These are phyloP conservation scores for Bugulina stolonifera DNA, from an alignment of 2,888 invertebrate species.

Conservation along the genomic window DNA sequence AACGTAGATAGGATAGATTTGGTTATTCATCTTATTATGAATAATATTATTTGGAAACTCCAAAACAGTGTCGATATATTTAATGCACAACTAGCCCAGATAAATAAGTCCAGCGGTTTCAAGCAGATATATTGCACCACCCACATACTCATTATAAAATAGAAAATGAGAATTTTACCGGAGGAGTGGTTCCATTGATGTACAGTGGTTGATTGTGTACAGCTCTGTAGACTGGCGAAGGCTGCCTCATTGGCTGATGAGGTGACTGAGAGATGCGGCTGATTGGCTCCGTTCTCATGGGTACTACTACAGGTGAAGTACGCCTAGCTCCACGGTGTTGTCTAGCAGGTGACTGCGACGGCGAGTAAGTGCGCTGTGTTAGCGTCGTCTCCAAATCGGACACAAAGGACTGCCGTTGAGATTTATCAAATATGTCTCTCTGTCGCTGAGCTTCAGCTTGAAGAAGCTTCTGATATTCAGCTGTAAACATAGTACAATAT, in stretches of 20 bases:
- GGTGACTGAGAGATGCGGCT: constrained; percentile 11
- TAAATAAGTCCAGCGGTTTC: no score
- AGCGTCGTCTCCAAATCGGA: constrained; percentile 3
- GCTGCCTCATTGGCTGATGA: constrained; percentile 22
- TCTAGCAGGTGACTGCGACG: neutral
- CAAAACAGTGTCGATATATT: no score
- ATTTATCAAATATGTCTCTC: neutral
- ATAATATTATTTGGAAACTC: no score
- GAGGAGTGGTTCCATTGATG: constrained; percentile 1
- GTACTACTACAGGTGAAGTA: neutral
- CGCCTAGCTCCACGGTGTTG: constrained; percentile 14
- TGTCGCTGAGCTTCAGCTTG: constrained; percentile 16
- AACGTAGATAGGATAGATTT: no score
- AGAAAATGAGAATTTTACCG: no score
- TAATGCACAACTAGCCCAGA: no score
- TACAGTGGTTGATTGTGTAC: constrained; percentile 9
- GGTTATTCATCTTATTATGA: no score
- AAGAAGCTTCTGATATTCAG: constrained; percentile 20
- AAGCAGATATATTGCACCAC: no score
- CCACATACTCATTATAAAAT: no score
- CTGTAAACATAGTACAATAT: neutral
- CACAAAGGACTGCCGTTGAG: constrained; percentile 19
- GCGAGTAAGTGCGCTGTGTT: neutral
- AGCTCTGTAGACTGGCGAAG: constrained; percentile 15
- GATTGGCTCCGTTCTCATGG: constrained; percentile 19